phyloP scores from a whole-genome alignment of 2,888 invertebrate species.

The Acrobasis consociella region DNA sequence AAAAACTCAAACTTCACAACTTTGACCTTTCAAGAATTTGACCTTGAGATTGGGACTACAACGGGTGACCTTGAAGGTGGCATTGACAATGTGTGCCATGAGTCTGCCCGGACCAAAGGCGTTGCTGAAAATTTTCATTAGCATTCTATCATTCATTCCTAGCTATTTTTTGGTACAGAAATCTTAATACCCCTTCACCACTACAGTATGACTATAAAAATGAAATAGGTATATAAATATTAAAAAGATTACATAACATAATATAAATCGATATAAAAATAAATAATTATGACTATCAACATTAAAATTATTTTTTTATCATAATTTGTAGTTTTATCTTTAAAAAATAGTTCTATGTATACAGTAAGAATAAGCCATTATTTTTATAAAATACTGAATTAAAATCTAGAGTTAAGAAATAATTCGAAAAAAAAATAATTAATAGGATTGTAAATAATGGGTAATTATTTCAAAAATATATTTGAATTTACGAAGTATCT shows the following conservation, averaged over 20 bases:
- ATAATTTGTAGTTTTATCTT: too few species aligned
- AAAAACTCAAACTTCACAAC: constrained; percentile 44
- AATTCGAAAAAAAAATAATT: too few species aligned
- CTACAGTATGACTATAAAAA: constrained; percentile 26
- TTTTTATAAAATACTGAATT: too few species aligned
- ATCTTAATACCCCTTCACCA: constrained; percentile 24
- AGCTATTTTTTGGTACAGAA: constrained; percentile 2
- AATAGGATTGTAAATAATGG: not conserved
- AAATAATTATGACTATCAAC: too few species aligned
- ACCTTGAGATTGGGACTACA: constrained; percentile 62
- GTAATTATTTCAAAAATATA: not conserved
- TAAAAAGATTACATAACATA: too few species aligned
- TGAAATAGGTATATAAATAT: constrained; percentile 29
- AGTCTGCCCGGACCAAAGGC: constrained; percentile 82
- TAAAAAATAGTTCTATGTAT: too few species aligned
- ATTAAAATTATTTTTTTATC: too few species aligned
- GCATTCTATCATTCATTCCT: constrained; percentile 25
- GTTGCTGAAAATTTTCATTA: constrained; percentile 63
- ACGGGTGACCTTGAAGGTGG: constrained; percentile 76
- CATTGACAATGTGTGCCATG: constrained; percentile 80
- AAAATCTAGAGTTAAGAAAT: too few species aligned
- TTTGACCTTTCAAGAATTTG: constrained; percentile 54
- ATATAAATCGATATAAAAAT: too few species aligned
- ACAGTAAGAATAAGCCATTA: too few species aligned
- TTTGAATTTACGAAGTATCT: too few species aligned